Evolutionary conservation across 2,113 vertebrate species (phyloP), one percentile per base, ranked within the genome.

Genomic region (Hippocampus barbouri): DNA sequence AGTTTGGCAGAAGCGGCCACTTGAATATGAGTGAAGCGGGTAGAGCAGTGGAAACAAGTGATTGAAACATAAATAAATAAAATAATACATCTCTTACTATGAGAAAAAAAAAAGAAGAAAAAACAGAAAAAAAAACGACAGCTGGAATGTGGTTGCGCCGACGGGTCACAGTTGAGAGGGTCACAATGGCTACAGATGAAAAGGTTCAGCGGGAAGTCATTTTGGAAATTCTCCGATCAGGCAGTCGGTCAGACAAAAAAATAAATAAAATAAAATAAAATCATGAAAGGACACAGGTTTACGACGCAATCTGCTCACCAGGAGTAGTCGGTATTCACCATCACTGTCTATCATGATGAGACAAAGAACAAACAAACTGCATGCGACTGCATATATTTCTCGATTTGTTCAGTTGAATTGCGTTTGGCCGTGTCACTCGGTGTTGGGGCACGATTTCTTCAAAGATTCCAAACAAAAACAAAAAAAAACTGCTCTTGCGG

Each of bases 171-270:
- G 79, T 61, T 71, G 82, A 83, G 64, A 47, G 78, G 86, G 85
- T 88, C 85, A 72, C 25, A 25, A 25, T 57, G 53, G 63, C 67
- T 73, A 74, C 82, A 83, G 74, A 87, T 76, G 84, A 81, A 70
- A 66, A 76, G 70, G 60, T 79, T 79, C 70, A 63, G 76, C 67
- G 81, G 14, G 78, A 79, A 75, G 77, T 71, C 80, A 66, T 73
- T 85, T 81, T 72, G 80, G 83, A 83, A 78, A 80, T 79, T 80
- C 75, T 77, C 71, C 68, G 70, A 75, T 82, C 79, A 79, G 70
- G 76, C 25, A 21, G 76, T 71, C 66, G 59, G 62, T 65, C 67
- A 59, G 45, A 77, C 53, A 66, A 71, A 71, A 70, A 38, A n/a
- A n/a, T n/a, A n/a, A n/a, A n/a, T n/a, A n/a, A n/a, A n/a, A n/a